Base-by-base conservation (phyloP, 2,888 invertebrate species). In the Hirtodrosophila confusa region DNA sequence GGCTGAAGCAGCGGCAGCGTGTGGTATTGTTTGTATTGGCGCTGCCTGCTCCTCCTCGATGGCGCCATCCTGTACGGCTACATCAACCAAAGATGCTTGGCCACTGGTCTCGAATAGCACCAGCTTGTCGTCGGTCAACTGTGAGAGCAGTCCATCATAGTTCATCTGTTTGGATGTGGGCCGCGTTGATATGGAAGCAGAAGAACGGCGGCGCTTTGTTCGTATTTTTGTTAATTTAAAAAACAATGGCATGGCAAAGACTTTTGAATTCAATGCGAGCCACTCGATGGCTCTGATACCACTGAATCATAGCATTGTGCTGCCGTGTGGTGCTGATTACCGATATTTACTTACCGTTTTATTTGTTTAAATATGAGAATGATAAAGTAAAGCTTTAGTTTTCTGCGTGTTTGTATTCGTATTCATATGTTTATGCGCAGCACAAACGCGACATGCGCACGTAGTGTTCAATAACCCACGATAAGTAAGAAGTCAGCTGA, bases 61-160 rank as follows among this genome's bases (percentile, higher is more conserved):
- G 27, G 88, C 87, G 11, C 82, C 88, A 58, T 88, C 87, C 62
- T 88, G 70, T 58, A 72, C 43, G 0, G 48, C 33, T 17, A 45
- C 48, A 24, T 57, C 57, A 51, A 67, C 35, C 49, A 70, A 10
- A 23, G 61, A 60, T 7, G 39, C 35, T n/a, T 54, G 56, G 9
- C 49, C 67, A 47, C 69, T 55, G n/a, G 74, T 57, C 39, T 86
- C 86, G 53, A 88, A 89, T 53, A 89, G 62, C 51, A 65, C 78
- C 50, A 91, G 75, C 73, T 91, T 91, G 49, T 90, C 90, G 43
- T 90, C 90, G 56, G 91, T 89, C 79, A 90, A 77, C 86, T 91
- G 89, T 23, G 91, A 88, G 57, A 90, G 80, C 53, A 91, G 76
- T 67, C 89, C 90, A 83, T 91, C 91, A 89, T 91, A 91, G 89